phyloP scores from a whole-genome alignment of 2,113 vertebrate genomes.

The Sander vitreus region DNA sequence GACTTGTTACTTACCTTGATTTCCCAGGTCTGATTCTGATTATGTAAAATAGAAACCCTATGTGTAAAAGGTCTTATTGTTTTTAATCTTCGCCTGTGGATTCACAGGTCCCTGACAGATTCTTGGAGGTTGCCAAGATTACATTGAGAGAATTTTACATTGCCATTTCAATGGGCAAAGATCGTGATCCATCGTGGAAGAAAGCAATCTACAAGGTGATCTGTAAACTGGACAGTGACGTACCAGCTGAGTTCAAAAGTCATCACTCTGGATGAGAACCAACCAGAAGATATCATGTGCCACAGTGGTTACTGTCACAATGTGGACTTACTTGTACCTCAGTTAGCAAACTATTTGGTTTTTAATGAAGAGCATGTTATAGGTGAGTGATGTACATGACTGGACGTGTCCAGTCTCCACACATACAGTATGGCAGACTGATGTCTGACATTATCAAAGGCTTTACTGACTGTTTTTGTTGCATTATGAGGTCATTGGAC shows the following conservation, averaged over 20 bases:
- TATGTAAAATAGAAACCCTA: conserved; percentile 2
- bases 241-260: conserved; percentile 88
- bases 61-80: not conserved
- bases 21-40: not conserved
- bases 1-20: conserved; percentile 51
- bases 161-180: conserved; percentile 88
- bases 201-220: conserved; percentile 97
- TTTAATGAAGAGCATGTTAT: not conserved
- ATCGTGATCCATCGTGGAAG: conserved; percentile 93
- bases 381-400: not conserved
- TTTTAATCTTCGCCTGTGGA: conserved; percentile 20
- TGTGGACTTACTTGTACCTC: conserved; percentile 50
- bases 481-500: not conserved
- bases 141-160: conserved; percentile 92
- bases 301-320: conserved; percentile 48
- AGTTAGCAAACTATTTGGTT: not conserved
- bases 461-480: not conserved
- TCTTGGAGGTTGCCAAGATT: conserved; percentile 90
- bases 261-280: conserved; percentile 28
- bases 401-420: not conserved
- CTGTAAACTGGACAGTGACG: conserved; percentile 92
- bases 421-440: not conserved
- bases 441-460: not conserved
- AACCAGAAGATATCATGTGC: conserved; percentile 10
- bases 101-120: conserved; percentile 89